Conservation (phyloP, 2,113 vertebrate species). For the Cheilinus undulatus region DNA sequence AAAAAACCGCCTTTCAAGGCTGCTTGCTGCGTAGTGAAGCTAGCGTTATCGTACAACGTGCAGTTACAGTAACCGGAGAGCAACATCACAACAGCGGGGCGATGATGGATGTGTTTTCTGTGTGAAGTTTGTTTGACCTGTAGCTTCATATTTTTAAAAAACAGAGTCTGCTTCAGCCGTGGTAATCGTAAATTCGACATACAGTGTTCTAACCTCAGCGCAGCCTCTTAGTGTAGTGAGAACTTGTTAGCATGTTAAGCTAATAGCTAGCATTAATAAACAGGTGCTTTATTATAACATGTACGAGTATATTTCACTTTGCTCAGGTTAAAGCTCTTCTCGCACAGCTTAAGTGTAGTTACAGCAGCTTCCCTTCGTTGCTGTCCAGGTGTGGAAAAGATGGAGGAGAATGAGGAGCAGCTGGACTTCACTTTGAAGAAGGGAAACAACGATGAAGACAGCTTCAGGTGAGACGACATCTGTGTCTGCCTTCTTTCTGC, state of each 20-base stretch:
- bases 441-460: conserved; percentile 9
- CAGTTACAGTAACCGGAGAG: not conserved
- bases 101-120: not conserved
- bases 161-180: no score
- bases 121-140: not conserved
- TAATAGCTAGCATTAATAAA: not conserved
- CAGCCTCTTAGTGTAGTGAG: rapidly evolving
- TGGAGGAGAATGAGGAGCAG: conserved; percentile 61
- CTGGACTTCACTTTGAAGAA: conserved; percentile 17
- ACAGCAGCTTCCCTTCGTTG: not conserved
- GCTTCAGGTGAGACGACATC: conserved; percentile 74
- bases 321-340: not conserved
- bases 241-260: not conserved
- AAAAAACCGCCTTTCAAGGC: not conserved
- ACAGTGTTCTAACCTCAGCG: not conserved
- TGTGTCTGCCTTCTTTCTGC: not conserved
- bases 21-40: not conserved
- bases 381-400: conserved; percentile 44
- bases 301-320: not conserved
- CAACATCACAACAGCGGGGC: not conserved
- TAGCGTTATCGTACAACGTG: not conserved
- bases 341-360: not conserved
- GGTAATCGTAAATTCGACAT: no score
- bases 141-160: no score
- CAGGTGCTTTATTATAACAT: no score